Percentiles rank a stretch among this genome's conserved stretches.
Conservation (phyloP, 2,113 vertebrate species). For the Hepsetus odoe region DNA sequence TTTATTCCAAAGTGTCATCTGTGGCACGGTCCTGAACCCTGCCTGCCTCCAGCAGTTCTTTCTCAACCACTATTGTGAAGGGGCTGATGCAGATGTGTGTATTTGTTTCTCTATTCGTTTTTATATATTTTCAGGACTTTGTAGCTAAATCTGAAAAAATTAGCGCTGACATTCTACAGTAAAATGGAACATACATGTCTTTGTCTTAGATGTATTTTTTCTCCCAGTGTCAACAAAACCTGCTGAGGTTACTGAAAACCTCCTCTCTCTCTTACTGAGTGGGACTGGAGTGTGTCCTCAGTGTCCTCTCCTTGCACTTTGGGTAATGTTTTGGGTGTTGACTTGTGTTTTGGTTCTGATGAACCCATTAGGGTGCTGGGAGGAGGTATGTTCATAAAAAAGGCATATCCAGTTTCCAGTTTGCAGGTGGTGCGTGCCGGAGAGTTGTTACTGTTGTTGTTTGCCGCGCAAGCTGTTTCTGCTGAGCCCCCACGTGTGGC, state of each 20-base stretch:
- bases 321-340: constrained; percentile 64
- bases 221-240: constrained; percentile 18
- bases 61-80: background rate
- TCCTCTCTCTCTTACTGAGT: constrained; percentile 63
- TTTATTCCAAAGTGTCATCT: constrained; percentile 91
- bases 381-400: constrained; percentile 64
- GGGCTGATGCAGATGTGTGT: background rate
- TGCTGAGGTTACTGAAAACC: constrained; percentile 28
- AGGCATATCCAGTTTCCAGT: constrained; percentile 62
- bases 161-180: too few relatives aligned
- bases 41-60: constrained; percentile 25
- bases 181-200: too few relatives aligned
- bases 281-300: constrained; percentile 73
- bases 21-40: constrained; percentile 62
- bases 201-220: constrained; percentile 38
- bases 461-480: constrained; percentile 36
- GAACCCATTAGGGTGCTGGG: background rate
- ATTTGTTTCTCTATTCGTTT: background rate
- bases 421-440: constrained; percentile 62
- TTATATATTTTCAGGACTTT: background rate
- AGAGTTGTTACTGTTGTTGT: constrained; percentile 29
- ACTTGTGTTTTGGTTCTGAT: constrained; percentile 1
- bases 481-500: constrained; percentile 46
- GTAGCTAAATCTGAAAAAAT: too few relatives aligned
- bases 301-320: constrained; percentile 27